Evolutionary conservation across 1,140 invertebrate genomes (phyloP), one percentile per base, ranked within the genome.

Genomic region (Halesus radiatus): DNA sequence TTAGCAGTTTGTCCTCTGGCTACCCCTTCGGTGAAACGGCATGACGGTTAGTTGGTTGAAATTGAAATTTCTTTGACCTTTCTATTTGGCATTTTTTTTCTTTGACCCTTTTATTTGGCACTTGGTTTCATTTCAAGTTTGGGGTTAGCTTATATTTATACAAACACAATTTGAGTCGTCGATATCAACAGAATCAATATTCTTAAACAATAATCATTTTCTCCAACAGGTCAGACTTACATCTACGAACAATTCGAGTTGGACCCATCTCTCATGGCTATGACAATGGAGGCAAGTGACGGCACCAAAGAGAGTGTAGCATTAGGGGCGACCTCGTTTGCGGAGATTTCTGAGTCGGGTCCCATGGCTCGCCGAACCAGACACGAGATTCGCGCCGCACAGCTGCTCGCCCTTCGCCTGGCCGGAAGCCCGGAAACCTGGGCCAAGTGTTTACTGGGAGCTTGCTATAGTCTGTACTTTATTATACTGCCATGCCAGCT

Each of bases 381-480:
- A 85, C 96, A 98, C 83, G 98, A 99, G 91, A 96, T 99, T 6
- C 96, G 95, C 88, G 93, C 94, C 23, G 96, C 97, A 20, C 96
- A 98, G 87, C 96, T 96, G 86, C 92, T 96, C 86, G 97, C 96
- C 13, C 91, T 93, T 79, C 93, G 93, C 86, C 94, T 95, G 83
- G 92, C 93, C 84, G 87, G 93, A 45, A 90, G 89, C 18, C 97
- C 97, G 26, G 93, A 96, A 84, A 89, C 94, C 58, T 99, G 98
- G 98, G 96, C 97, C 16, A 96, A 96, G 88, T 98, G 95, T 90
- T 88, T 97, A 18, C 90, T 97, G 8, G 94, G 94, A 22, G 96
- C 96, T 6, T 97, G 95, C 86, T 96, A 96, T 87, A 98, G 98
- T 78, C 90, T 99, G n/a, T 99, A 99, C 94, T 99, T 99, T 89